A percentile compares a stretch with the other conserved stretches of the same genome.
Evolutionary conservation across 2,113 vertebrate genomes (phyloP).

Genomic region (Hippopotamus amphibius): DNA sequence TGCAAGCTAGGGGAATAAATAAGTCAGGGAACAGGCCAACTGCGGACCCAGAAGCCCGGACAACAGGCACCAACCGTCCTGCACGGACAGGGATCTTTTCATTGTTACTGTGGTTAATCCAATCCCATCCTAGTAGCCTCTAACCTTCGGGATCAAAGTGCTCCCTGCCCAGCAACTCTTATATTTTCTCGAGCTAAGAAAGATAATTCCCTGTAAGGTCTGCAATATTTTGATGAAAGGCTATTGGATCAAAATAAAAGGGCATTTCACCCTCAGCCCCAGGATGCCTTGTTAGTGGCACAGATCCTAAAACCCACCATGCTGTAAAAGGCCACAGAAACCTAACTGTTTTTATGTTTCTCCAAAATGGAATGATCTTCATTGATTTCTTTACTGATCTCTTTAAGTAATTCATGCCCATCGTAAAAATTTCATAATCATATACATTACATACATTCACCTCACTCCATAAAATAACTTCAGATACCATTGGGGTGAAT

Average conservation of each 20-base stretch:
- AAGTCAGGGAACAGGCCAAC: neutral
- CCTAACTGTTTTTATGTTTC: neutral
- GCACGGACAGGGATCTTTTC: neutral
- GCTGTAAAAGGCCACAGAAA: neutral
- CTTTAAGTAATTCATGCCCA: neutral
- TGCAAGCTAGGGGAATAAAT: neutral
- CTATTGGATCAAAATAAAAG: constrained; percentile 33
- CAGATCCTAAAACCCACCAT: neutral
- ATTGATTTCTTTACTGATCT: constrained; percentile 37
- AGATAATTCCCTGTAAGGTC: constrained; percentile 7
- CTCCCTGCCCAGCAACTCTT: neutral
- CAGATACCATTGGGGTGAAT: neutral
- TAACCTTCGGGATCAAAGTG: neutral
- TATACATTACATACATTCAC: neutral
- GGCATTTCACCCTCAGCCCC: neutral
- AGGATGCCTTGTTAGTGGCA: neutral
- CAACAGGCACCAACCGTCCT: neutral
- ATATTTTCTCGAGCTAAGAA: neutral
- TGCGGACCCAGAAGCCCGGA: neutral
- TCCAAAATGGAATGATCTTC: constrained; percentile 15
- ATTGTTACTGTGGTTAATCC: neutral
- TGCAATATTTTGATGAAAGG: constrained; percentile 52
- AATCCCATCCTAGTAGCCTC: neutral
- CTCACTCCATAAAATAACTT: constrained; percentile 19
- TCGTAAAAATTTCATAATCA: constrained; percentile 42